Evolutionary conservation across 2,797 vertebrate species (phyloP), one percentile per base, ranked within the genome.

Genomic region (Malacoctenus gilli): DNA sequence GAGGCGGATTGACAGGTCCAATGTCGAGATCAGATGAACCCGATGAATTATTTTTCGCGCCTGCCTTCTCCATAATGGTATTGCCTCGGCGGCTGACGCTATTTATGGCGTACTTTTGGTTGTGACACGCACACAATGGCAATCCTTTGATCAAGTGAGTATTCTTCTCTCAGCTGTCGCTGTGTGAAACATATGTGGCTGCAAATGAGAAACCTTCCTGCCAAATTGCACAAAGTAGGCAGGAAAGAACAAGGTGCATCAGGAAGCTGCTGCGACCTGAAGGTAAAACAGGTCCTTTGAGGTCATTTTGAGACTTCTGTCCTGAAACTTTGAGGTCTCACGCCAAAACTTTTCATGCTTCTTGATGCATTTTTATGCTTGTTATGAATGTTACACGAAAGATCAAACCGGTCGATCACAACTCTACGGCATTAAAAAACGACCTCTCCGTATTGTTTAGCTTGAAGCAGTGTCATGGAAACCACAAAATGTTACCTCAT

Each of bases 401-500:
- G n/a, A n/a, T n/a, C n/a, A n/a, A n/a, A n/a, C n/a, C n/a, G n/a
- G n/a, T n/a, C n/a, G n/a, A n/a, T n/a, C n/a, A n/a, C n/a, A n/a
- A n/a, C n/a, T n/a, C n/a, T n/a, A n/a, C n/a, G n/a, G n/a, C n/a
- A n/a, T n/a, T n/a, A n/a, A n/a, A n/a, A n/a, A n/a, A n/a, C n/a
- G n/a, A n/a, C n/a, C n/a, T n/a, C n/a, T n/a, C n/a, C n/a, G n/a
- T n/a, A n/a, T n/a, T n/a, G n/a, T n/a, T n/a, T n/a, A n/a, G n/a
- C n/a, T n/a, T n/a, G n/a, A n/a, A n/a, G n/a, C n/a, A n/a, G n/a
- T n/a, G n/a, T n/a, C n/a, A n/a, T n/a, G n/a, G n/a, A n/a, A n/a
- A n/a, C n/a, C n/a, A n/a, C n/a, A n/a, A n/a, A n/a, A 36, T 3
- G 73, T 90, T 74, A 98, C 97, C 97, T 96, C 97, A 99, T 99